A percentile compares a stretch with the other conserved stretches of the same genome.
These are phyloP conservation scores for Vultur gryphus DNA, from an alignment of 2,797 vertebrate species.

Conservation along the genomic window DNA sequence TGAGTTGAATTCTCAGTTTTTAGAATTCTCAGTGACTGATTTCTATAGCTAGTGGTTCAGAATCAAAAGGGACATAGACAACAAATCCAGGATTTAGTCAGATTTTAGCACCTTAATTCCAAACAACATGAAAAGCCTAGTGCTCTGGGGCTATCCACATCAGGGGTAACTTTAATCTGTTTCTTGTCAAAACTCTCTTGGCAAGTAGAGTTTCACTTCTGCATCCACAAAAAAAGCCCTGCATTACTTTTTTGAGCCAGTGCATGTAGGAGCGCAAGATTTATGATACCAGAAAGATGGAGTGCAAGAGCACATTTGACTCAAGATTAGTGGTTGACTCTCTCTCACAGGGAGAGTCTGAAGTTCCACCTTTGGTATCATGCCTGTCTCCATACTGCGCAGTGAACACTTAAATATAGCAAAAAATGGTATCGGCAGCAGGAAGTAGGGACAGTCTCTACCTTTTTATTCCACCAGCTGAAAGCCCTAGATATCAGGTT, in stretches of 20 bases:
- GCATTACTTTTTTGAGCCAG: neutral
- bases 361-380: neutral
- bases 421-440: neutral
- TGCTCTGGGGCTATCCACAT: neutral
- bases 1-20: neutral
- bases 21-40: too few relatives aligned
- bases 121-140: neutral
- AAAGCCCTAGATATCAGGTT: neutral
- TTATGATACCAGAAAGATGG: neutral
- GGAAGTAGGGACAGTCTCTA: neutral
- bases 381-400: neutral
- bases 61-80: neutral
- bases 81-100: neutral
- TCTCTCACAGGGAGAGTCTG: neutral
- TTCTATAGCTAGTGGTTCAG: neutral
- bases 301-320: rapidly evolving
- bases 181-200: neutral
- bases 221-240: neutral
- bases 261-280: neutral
- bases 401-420: neutral
- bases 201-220: neutral
- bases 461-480: neutral
- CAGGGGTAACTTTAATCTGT: neutral
- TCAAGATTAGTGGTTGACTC: neutral
- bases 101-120: neutral